Evolutionary conservation across 2,113 vertebrate species (phyloP), one percentile per base, ranked within the genome.

Genomic region (Gracilinanus agilis): DNA sequence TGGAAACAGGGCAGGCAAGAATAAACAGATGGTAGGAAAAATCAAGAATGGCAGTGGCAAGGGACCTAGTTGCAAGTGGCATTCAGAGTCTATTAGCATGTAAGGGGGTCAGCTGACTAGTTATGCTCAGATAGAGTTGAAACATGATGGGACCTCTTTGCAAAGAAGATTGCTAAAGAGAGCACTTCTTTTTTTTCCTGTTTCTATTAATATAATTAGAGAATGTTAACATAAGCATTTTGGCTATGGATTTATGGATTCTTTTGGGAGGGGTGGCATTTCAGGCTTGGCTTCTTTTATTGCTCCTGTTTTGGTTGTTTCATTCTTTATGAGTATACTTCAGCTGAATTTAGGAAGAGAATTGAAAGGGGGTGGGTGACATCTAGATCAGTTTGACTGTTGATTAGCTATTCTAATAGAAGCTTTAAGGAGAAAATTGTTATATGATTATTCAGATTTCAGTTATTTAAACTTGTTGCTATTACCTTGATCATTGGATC

Each of bases 321-420:
- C 16, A 0, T 21, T 44, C 53, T 9, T 10, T 24, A 19, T 11
- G 23, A 83, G 55, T 27, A n/a, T n/a, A 44, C 29, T 53, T 34
- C 3, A 24, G 89, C 13, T 2, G 1, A 3, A 34, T n/a, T 12
- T 1, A 0, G 44, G 44, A 40, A 19, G 1, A 9, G 0, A 53
- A 90, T 49, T 44, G 49, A 16, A 40, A 24, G 55, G 24, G 3
- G 25, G 44, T 49, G 6, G 0, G 0, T 1, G 40, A 2, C 9
- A 58, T 55, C 27, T 5, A 9, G 5, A 7, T 49, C 44, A 53
- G 88, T 55, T 58, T 16, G 16, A 44, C 58, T 12, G 9, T 29
- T 83, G 29, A 0, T 44, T 1, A 1, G 25, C 3, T 11, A n/a
- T 29, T 55, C 27, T 11, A n/a, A 1, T n/a, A 9, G 49, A 55